These are phyloP conservation scores for Aethes cnicana DNA, from an alignment of 2,888 invertebrate species.

Conservation along the genomic window DNA sequence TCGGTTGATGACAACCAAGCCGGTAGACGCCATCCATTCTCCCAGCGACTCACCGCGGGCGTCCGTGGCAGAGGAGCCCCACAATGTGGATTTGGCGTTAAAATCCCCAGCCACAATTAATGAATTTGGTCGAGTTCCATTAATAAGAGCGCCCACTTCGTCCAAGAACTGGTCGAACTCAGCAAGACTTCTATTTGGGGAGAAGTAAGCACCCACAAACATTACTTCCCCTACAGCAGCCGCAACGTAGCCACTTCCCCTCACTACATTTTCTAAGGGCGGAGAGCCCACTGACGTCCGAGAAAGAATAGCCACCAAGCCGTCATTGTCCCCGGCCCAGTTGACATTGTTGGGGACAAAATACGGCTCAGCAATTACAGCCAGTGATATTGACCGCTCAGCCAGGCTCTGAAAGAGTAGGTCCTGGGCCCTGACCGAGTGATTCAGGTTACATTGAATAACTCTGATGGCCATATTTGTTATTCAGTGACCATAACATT, in stretches of 20 bases:
- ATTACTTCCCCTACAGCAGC: conserved; percentile 13
- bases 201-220: too few relatives aligned
- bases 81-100: background rate
- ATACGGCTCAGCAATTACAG: conserved; percentile 35
- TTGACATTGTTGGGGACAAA: conserved; percentile 15
- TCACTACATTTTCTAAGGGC: background rate
- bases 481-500: background rate
- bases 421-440: conserved; percentile 33
- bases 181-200: background rate
- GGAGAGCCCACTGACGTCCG: background rate
- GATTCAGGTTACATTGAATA: conserved; percentile 35
- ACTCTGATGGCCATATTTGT: background rate
- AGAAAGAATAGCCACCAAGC: conserved; percentile 18
- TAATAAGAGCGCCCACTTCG: background rate
- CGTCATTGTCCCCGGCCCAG: conserved; percentile 21
- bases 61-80: background rate
- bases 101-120: background rate
- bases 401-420: conserved; percentile 6
- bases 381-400: conserved; percentile 32
- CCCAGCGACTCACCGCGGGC: background rate
- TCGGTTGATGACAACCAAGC: background rate
- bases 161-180: background rate
- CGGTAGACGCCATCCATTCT: background rate
- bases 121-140: background rate
- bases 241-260: conserved; percentile 23